Conservation (phyloP, 2,797 vertebrate genomes). For the Synaphobranchus kaupii region DNA sequence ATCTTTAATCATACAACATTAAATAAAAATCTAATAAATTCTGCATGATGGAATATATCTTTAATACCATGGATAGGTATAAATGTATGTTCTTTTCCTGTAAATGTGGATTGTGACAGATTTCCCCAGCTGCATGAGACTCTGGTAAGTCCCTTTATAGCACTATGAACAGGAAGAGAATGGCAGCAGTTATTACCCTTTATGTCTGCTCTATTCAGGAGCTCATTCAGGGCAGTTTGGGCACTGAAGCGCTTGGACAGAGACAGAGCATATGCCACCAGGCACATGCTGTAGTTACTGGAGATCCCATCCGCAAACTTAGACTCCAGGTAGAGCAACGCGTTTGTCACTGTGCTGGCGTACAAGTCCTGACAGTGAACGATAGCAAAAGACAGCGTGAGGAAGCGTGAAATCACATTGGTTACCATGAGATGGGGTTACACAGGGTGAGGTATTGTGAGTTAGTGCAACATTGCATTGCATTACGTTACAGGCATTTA, state of each 20-base stretch:
- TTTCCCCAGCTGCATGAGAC: background rate
- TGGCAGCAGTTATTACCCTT: conserved; percentile 66
- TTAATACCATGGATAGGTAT: too few relatives aligned
- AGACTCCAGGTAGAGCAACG: conserved; percentile 77
- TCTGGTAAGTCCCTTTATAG: conserved; percentile 46
- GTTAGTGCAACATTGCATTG: too few relatives aligned
- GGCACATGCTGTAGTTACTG: conserved; percentile 85
- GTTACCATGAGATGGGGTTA: conserved; percentile 70
- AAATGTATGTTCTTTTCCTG: too few relatives aligned
- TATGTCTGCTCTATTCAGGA: conserved; percentile 72
- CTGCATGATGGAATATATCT: too few relatives aligned
- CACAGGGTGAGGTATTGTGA: conserved; percentile 73
- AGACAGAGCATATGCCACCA: conserved; percentile 77
- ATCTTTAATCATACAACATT: background rate
- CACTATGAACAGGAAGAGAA: background rate
- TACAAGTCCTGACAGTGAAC: conserved; percentile 45
- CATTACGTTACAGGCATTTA: too few relatives aligned
- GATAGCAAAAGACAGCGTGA: background rate
- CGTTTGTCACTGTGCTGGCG: conserved; percentile 49
- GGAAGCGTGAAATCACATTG: background rate
- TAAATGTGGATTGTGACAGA: too few relatives aligned
- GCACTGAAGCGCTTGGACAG: conserved; percentile 71
- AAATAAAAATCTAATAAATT: too few relatives aligned
- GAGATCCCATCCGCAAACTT: conserved; percentile 66
- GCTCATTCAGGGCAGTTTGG: conserved; percentile 61